A percentile compares a stretch with the other conserved stretches of the same genome.
phyloP scores from a whole-genome alignment of 2,888 invertebrate genomes.

The Arctia plantaginis region DNA sequence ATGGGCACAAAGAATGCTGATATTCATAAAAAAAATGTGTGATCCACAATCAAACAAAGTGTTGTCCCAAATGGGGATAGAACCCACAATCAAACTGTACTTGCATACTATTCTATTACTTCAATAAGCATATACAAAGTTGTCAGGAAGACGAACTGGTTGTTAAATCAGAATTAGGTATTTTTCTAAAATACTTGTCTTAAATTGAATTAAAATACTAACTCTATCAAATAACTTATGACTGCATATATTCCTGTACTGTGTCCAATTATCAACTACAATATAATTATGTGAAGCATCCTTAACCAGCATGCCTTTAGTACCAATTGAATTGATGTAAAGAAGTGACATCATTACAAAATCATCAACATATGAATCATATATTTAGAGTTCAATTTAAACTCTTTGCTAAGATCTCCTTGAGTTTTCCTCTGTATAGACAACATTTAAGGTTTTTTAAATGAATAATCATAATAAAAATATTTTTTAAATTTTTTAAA shows the following conservation, averaged over 20 bases:
- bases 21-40: too few species aligned
- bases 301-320: constrained; percentile 3
- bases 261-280: constrained; percentile 8
- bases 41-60: too few species aligned
- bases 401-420: background rate
- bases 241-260: constrained; percentile 6
- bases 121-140: background rate
- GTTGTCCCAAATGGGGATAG: too few species aligned
- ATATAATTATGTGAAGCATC: constrained; percentile 3
- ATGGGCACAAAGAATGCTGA: too few species aligned
- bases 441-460: background rate
- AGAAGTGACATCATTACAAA: constrained; percentile 5
- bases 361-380: constrained; percentile 7
- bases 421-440: background rate
- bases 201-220: background rate
- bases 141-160: background rate
- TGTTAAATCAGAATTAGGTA: background rate
- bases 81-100: background rate
- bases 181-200: background rate
- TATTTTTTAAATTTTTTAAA: too few species aligned
- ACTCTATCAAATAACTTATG: background rate
- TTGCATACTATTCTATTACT: background rate
- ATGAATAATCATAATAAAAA: background rate
- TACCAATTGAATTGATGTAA: background rate
- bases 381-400: background rate